phyloP scores from a whole-genome alignment of 2,888 invertebrate genomes.

The Calameuta idolon region DNA sequence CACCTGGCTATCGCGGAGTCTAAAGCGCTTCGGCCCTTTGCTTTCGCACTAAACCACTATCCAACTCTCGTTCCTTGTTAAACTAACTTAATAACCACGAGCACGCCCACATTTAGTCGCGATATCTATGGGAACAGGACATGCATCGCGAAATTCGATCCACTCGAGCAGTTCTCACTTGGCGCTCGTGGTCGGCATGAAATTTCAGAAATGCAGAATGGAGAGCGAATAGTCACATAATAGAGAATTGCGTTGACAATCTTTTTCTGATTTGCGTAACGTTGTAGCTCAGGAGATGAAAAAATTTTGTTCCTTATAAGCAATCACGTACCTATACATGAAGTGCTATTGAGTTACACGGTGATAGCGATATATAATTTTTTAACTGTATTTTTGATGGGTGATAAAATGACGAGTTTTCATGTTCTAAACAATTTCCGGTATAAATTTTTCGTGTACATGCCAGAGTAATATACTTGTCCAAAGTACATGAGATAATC shows the following conservation, averaged over 20 bases:
- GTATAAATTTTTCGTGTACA: neutral
- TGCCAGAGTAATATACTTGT: neutral
- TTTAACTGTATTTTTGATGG: neutral
- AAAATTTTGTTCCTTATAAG: neutral
- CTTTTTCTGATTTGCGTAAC: too few species aligned
- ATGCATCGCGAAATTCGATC: slow-evolving; percentile 18
- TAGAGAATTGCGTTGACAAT: too few species aligned
- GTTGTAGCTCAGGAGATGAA: neutral
- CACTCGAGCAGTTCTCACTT: slow-evolving; percentile 1
- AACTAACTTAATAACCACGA: slow-evolving; percentile 23
- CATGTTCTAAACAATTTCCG: neutral
- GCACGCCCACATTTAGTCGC: slow-evolving; percentile 19
- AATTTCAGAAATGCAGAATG: neutral
- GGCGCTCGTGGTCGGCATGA: neutral
- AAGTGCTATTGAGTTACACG: neutral
- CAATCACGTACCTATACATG: neutral
- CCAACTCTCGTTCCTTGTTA: slow-evolving; percentile 17
- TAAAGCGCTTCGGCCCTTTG: neutral
- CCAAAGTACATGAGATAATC: neutral
- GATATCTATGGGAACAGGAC: slow-evolving; percentile 23
- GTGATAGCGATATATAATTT: neutral
- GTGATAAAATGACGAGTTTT: neutral
- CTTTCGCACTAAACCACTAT: neutral
- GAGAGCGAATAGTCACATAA: too few species aligned
- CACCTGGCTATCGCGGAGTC: neutral